Evolutionary conservation across 1,140 invertebrate genomes (phyloP).

Genomic region (Drosophila pallidifrons): DNA sequence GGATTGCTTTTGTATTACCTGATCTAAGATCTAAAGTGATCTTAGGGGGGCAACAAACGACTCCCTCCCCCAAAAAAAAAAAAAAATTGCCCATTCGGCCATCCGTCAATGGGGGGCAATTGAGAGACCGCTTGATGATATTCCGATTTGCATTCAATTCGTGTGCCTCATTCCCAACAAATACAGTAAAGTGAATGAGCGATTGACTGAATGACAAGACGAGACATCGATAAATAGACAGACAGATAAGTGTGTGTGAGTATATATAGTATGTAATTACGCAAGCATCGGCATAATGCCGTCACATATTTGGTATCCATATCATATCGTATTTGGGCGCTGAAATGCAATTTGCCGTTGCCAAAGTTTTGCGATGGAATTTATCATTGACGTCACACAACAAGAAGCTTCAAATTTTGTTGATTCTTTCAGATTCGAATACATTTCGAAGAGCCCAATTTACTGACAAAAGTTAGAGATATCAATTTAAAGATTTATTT

Average conservation of each 20-base stretch:
- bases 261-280: constrained; percentile 21
- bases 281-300: constrained; percentile 30
- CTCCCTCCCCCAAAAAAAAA: background rate
- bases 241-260: constrained; percentile 6
- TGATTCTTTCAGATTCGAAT: constrained; percentile 1
- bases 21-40: constrained; percentile 3
- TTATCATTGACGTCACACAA: constrained; percentile 25
- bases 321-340: constrained; percentile 20
- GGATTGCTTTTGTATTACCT: background rate
- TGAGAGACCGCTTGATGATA: constrained; percentile 22
- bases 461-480: too few species aligned
- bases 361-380: constrained; percentile 21
- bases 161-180: constrained; percentile 7
- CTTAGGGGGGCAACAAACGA: constrained; percentile 1
- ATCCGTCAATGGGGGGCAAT: constrained; percentile 22
- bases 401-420: background rate
- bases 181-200: constrained; percentile 14
- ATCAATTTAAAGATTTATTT: too few species aligned
- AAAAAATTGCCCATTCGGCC: constrained; percentile 1
- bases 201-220: constrained; percentile 24
- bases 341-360: constrained; percentile 25
- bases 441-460: too few species aligned
- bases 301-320: constrained; percentile 37
- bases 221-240: constrained; percentile 17
- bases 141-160: constrained; percentile 41